phyloP scores from a whole-genome alignment of 53 echinoderm and acorn worm species.

The Pentamera pediparva region DNA sequence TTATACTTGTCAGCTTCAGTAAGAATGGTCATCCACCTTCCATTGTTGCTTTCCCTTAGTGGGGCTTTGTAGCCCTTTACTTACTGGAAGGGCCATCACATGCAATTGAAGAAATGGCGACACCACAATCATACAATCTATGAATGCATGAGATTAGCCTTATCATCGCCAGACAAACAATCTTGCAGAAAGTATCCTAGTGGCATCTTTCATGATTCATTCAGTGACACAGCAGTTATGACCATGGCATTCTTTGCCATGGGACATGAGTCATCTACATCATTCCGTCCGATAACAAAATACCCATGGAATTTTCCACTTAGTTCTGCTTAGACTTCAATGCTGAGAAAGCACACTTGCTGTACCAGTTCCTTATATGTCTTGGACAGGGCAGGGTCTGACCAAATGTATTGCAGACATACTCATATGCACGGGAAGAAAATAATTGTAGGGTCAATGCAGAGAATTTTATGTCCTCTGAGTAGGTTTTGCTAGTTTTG shows the following conservation, averaged over 20 bases:
- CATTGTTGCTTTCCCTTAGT: too few relatives aligned
- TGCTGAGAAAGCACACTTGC: slow-evolving; percentile 15
- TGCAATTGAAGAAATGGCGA: slow-evolving; percentile 12
- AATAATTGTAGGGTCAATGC: slow-evolving; percentile 52
- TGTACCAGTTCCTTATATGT: slow-evolving; percentile 36
- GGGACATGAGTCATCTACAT: too few relatives aligned
- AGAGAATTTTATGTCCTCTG: slow-evolving; percentile 26
- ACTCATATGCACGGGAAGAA: slow-evolving; percentile 44
- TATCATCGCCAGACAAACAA: slow-evolving; percentile 19
- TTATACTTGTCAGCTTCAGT: too few relatives aligned
- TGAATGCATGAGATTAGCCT: slow-evolving; percentile 51
- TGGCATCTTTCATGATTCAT: too few relatives aligned
- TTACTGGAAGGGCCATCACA: slow-evolving; percentile 40
- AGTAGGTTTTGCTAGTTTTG: too few relatives aligned
- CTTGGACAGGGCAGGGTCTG: slow-evolving; percentile 33
- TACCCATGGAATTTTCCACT: too few relatives aligned
- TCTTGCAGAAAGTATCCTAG: slow-evolving; percentile 34
- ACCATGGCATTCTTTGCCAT: slow-evolving; percentile 39
- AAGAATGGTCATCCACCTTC: too few relatives aligned
- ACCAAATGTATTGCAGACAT: slow-evolving; percentile 44
- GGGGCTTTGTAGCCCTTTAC: slow-evolving; percentile 6
- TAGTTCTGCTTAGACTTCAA: too few relatives aligned
- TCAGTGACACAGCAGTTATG: too few relatives aligned
- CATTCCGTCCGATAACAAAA: too few relatives aligned
- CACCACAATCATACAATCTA: slow-evolving; percentile 18